Percentiles rank a stretch among this genome's conserved stretches.
phyloP scores from a whole-genome alignment of 2,888 invertebrate species.

The Cantharis rustica region DNA sequence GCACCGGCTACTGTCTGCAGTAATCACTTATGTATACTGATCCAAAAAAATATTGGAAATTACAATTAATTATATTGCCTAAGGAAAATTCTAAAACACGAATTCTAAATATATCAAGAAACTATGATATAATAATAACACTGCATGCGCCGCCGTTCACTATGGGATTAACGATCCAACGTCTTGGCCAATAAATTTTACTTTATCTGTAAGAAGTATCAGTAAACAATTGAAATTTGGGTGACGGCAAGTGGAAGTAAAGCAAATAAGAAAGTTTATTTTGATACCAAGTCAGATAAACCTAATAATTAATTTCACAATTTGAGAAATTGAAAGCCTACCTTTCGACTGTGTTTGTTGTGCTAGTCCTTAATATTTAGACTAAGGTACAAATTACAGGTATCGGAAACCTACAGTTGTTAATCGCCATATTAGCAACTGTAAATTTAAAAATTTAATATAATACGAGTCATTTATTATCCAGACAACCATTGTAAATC shows the following conservation, averaged over 20 bases:
- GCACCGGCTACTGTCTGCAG: conserved; percentile 36
- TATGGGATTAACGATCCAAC: not conserved
- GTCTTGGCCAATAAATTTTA: not conserved
- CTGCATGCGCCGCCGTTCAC: not conserved
- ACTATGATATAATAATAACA: not conserved
- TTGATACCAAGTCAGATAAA: not conserved
- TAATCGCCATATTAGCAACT: not conserved
- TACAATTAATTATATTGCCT: not conserved
- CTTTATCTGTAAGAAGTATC: not conserved
- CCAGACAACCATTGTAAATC: not conserved
- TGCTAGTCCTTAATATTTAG: not conserved
- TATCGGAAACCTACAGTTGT: not conserved
- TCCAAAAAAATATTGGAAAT: not conserved
- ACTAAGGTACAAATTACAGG: not conserved
- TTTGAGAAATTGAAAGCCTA: not conserved
- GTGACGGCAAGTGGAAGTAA: not conserved
- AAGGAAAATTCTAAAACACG: not conserved
- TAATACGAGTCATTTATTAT: not conserved
- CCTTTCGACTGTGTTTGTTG: not conserved
- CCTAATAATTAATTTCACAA: not conserved
- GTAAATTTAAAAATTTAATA: not conserved
- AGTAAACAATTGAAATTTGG: not conserved
- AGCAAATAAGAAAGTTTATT: not conserved
- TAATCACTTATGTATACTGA: conserved; percentile 33
- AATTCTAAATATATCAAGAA: not conserved